phyloP scores from a whole-genome alignment of 2,888 invertebrate species.

The Sinohyriopsis cumingii region DNA sequence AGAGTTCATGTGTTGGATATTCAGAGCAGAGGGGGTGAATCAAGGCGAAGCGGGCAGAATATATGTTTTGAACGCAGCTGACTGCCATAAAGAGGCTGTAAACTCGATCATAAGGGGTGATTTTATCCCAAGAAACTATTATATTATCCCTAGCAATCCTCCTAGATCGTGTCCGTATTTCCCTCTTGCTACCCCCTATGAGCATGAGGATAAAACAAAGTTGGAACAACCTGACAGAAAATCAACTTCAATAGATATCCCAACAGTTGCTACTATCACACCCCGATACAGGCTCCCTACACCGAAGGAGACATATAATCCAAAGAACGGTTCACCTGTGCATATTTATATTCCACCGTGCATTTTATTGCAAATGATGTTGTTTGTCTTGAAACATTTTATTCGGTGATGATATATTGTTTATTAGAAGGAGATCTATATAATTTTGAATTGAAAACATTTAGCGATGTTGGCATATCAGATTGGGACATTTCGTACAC shows the following conservation, averaged over 20 bases:
- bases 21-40: constrained; percentile 39
- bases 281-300: not conserved
- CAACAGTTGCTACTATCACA: not conserved
- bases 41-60: constrained; percentile 26
- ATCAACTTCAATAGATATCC: constrained; percentile 5
- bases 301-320: not conserved
- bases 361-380: too few species aligned
- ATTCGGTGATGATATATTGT: constrained; percentile 5
- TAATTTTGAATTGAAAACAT: not conserved
- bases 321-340: too few species aligned
- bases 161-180: constrained; percentile 22
- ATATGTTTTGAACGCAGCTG: constrained; percentile 25
- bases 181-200: not conserved
- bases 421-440: constrained; percentile 3
- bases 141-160: constrained; percentile 13
- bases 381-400: too few species aligned
- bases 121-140: constrained; percentile 13
- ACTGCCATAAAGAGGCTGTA: constrained; percentile 28
- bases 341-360: too few species aligned
- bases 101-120: constrained; percentile 21
- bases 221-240: too few species aligned
- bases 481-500: constrained; percentile 1
- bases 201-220: too few species aligned
- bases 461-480: constrained; percentile 3
- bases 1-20: constrained; percentile 54